These are phyloP conservation scores for Ascidia mentula DNA, from an alignment of 23 tunicate species.

Conservation along the genomic window DNA sequence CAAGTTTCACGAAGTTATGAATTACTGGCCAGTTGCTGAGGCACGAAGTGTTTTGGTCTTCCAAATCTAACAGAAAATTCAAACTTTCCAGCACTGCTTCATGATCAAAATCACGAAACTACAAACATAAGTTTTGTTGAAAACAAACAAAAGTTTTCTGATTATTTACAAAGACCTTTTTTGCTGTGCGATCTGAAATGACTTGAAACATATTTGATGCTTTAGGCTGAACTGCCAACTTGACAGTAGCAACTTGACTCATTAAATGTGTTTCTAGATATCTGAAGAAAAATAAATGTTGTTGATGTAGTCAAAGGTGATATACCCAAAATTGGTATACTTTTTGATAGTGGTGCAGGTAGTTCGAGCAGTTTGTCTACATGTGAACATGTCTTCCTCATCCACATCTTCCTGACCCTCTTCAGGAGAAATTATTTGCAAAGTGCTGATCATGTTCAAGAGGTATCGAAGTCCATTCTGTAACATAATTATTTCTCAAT, in stretches of 20 bases:
- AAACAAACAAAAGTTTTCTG: not conserved
- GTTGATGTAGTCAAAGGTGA: not conserved
- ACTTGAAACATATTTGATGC: not conserved
- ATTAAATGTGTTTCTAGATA: conserved; percentile 64
- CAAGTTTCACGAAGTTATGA: conserved; percentile 43
- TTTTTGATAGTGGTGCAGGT: conserved; percentile 56
- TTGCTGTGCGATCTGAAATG: not conserved
- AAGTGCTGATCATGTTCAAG: conserved; percentile 63
- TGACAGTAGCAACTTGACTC: conserved; percentile 25
- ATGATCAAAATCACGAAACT: conserved; percentile 40
- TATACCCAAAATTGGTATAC: not conserved
- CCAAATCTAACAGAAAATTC: conserved; percentile 43
- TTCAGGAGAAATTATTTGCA: conserved; percentile 32
- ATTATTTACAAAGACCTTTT: not conserved
- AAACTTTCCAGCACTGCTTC: conserved; percentile 45
- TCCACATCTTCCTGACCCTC: not conserved
- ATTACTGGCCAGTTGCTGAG: conserved; percentile 47
- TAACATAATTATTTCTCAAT: not conserved
- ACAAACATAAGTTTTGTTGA: not conserved
- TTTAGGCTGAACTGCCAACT: conserved; percentile 12
- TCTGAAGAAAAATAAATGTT: conserved; percentile 7
- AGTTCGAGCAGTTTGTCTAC: conserved; percentile 55
- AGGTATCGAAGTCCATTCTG: conserved; percentile 78
- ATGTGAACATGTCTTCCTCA: conserved; percentile 42
- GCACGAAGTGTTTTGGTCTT: conserved; percentile 1